Evolutionary conservation across 2,888 invertebrate species (phyloP), one percentile per base, ranked within the genome.

Genomic region (Oscheius sp.): DNA sequence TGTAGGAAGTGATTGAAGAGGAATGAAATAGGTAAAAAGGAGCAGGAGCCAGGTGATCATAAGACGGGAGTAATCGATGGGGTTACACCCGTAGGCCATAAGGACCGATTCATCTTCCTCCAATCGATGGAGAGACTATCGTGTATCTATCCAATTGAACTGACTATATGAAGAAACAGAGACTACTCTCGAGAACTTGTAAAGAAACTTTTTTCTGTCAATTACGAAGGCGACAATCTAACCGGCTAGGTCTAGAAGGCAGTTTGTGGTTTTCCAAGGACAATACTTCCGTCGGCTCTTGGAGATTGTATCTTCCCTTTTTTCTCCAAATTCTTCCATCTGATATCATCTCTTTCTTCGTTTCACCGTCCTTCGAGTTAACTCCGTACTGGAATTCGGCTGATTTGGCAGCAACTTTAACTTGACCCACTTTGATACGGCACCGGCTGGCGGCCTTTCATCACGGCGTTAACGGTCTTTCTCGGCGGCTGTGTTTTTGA

Each of bases 391-490:
- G 14, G 14, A 36, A 36, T 36, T 36, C 36, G 8, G 8, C 36
- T 36, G 8, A 36, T 14, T 14, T 36, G 44, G 59, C 59, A 57
- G 33, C 57, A 59, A 59, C 59, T 59, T 59, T 38, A 41, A 22
- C 20, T 17, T 59, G 59, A 59, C 59, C 59, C 44, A 59, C 44
- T 59, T 59, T 59, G 59, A 59, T 59, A 59, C 57, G 59, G 59
- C 59, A 59, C 41, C 24, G 33, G 41, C 24, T 44, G 41, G 41
- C 59, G 59, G 59, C 59, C 59, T 59, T 44, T 54, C 54, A 54
- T 54, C 54, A 54, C 59, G 59, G 41, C 59, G 59, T 44, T 59
- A 59, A 59, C 59, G 38, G 59, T 59, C 59, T 54, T 22, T 51
- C 54, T 32, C 33, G 33, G 41, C 44, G 59, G n/a, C 59, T 59